Evolutionary conservation across 2,113 vertebrate genomes (phyloP).

Genomic region (Corvus cornix): DNA sequence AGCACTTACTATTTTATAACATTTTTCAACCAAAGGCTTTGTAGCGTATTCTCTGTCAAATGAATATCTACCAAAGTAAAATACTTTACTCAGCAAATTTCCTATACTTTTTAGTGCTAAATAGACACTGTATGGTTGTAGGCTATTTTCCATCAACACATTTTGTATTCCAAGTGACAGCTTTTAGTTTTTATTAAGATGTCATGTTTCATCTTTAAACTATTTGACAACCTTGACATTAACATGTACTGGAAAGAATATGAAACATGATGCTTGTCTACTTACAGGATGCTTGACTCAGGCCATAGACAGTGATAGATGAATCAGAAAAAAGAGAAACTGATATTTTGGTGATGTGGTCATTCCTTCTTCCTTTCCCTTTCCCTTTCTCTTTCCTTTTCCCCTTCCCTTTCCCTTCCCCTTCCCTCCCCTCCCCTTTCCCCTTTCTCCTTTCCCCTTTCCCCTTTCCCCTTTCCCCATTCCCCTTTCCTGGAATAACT

Average conservation of each 20-base stretch:
- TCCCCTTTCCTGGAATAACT: neutral
- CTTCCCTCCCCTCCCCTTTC: too few relatives aligned
- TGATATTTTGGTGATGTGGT: neutral
- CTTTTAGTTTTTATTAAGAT: neutral
- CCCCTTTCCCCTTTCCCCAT: too few relatives aligned
- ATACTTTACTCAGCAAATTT: neutral
- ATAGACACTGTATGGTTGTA: neutral
- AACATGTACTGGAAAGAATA: neutral
- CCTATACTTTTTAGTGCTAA: neutral
- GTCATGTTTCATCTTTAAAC: neutral
- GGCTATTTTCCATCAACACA: neutral
- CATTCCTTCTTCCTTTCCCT: neutral
- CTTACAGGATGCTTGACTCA: neutral
- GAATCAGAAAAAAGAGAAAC: neutral
- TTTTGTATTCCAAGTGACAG: neutral
- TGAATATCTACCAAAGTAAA: neutral
- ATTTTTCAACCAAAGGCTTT: neutral
- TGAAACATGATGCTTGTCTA: neutral
- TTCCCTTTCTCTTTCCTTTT: too few relatives aligned
- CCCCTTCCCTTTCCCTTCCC: too few relatives aligned
- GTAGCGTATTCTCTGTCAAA: neutral
- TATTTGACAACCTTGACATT: neutral
- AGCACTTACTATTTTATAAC: neutral
- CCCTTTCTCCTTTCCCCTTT: too few relatives aligned
- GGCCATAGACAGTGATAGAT: neutral